These are phyloP conservation scores for Hypotaenidia okinawae DNA, from an alignment of 2,797 vertebrate genomes.

Conservation along the genomic window DNA sequence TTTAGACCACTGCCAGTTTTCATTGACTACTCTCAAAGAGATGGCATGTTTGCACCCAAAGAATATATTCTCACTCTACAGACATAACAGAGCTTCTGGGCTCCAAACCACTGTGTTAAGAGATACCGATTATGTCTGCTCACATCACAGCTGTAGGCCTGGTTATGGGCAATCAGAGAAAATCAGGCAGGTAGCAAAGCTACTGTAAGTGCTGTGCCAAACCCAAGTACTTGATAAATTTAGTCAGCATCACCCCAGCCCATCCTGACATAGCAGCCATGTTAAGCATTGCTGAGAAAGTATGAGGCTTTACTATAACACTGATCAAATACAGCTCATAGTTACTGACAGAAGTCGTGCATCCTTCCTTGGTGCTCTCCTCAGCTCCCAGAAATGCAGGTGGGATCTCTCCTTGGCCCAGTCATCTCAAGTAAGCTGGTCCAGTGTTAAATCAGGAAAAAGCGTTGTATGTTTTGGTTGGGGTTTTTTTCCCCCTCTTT, in stretches of 20 bases:
- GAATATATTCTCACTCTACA: not conserved
- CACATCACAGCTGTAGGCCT: not conserved
- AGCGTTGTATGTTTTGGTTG: not conserved
- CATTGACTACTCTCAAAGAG: not conserved
- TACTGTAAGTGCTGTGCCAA: not conserved
- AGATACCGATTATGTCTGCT: not conserved
- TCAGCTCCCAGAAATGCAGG: not conserved
- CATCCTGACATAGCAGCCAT: not conserved
- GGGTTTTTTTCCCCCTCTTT: rapidly evolving
- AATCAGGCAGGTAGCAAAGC: not conserved
- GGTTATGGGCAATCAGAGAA: not conserved
- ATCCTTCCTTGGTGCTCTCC: not conserved
- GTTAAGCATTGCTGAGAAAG: not conserved
- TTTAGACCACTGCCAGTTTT: not conserved
- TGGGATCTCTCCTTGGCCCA: not conserved
- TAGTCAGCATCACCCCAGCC: rapidly evolving
- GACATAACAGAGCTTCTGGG: not conserved
- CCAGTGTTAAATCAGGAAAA: not conserved
- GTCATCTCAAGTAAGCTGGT: not conserved
- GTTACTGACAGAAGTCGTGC: not conserved
- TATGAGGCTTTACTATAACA: not conserved
- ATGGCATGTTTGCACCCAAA: not conserved
- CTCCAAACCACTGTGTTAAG: not conserved
- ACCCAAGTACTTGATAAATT: not conserved
- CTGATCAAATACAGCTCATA: not conserved